Conservation (phyloP, 2,113 vertebrate genomes). For the Paracanthobrama guichenoti region DNA sequence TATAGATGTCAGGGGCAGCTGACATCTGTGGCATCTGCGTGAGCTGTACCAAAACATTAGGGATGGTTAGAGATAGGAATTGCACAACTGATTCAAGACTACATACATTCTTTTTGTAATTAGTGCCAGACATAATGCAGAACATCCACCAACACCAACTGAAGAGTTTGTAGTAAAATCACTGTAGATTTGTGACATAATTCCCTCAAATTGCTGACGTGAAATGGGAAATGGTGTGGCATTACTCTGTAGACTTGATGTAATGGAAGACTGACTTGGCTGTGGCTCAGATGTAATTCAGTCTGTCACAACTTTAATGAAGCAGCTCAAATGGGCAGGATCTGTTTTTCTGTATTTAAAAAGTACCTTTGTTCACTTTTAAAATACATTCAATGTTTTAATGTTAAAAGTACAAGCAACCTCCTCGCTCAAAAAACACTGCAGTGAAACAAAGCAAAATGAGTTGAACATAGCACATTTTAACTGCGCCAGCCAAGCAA, state of each 20-base stretch:
- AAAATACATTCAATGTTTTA: neutral
- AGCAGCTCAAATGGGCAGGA: neutral
- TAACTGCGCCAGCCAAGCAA: neutral
- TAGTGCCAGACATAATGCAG: neutral
- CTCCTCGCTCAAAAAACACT: neutral
- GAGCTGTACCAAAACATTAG: neutral
- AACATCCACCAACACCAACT: neutral
- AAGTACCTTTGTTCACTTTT: neutral
- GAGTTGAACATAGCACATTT: neutral
- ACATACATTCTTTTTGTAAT: neutral
- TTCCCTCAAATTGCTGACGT: neutral
- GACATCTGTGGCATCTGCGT: neutral
- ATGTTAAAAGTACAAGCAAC: neutral
- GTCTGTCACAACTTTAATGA: neutral
- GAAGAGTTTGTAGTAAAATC: neutral
- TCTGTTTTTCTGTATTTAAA: neutral
- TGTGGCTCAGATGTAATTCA: neutral
- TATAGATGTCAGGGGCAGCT: neutral
- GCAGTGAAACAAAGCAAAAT: neutral
- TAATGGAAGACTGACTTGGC: slow-evolving; percentile 7
- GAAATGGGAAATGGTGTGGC: neutral
- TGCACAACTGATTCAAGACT: neutral
- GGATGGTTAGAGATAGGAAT: neutral
- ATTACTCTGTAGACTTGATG: neutral
- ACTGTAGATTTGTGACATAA: neutral